These are phyloP conservation scores for Crepidodera aurea DNA, from an alignment of 2,888 invertebrate species.

Conservation along the genomic window DNA sequence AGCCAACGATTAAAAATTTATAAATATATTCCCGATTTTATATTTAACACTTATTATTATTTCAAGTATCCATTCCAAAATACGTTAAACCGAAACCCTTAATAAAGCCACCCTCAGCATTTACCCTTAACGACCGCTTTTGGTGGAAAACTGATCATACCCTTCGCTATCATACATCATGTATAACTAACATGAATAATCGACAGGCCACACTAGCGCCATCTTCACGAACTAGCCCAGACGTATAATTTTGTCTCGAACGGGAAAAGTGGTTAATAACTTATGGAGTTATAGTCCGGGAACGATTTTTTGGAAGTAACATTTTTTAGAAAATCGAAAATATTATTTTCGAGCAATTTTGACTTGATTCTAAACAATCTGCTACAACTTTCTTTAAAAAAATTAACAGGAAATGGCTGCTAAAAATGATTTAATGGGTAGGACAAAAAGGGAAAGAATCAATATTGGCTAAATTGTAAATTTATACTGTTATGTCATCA, in stretches of 20 bases:
- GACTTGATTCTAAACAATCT: no score
- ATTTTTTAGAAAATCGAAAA: no score
- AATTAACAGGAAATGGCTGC: no score
- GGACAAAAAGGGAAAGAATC: no score
- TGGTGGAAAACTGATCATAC: background rate
- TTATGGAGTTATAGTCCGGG: slow-evolving; percentile 1
- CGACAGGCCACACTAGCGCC: slow-evolving; percentile 1
- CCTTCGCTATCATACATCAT: background rate
- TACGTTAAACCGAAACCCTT: background rate
- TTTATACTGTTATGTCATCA: no score
- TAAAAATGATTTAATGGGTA: no score
- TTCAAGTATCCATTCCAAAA: background rate
- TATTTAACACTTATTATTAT: background rate
- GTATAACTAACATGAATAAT: background rate
- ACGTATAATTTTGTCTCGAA: slow-evolving; percentile 12
- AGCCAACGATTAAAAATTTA: no score
- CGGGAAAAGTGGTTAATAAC: slow-evolving; percentile 7
- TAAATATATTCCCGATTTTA: no score
- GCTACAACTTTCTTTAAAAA: no score
- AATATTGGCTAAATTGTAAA: no score
- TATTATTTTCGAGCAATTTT: no score
- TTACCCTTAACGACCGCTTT: background rate
- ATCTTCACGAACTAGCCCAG: background rate
- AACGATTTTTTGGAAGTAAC: background rate
- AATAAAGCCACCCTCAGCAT: background rate